A percentile compares a stretch with the other conserved stretches of the same genome.
These are phyloP conservation scores for Enteromius paludinosus DNA, from an alignment of 2,797 vertebrate genomes.

Conservation along the genomic window DNA sequence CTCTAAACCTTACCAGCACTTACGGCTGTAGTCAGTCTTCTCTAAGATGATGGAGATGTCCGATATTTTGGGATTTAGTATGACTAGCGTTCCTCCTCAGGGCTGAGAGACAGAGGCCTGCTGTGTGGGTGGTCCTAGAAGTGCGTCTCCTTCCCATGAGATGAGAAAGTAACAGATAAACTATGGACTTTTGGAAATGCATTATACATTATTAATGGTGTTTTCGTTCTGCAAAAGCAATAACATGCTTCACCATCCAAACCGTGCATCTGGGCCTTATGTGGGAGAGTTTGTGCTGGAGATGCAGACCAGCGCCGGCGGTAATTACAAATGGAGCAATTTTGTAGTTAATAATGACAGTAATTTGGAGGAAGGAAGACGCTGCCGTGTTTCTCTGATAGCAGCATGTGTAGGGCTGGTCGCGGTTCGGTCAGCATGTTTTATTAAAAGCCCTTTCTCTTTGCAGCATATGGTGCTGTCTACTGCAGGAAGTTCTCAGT, in stretches of 20 bases:
- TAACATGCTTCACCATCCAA: not conserved
- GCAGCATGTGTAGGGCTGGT: constrained; percentile 39
- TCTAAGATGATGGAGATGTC: not conserved
- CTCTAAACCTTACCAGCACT: constrained; percentile 11
- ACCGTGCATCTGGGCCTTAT: constrained; percentile 5
- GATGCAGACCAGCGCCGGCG: not conserved
- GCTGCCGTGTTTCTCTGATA: constrained; percentile 14
- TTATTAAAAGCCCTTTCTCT: constrained; percentile 27
- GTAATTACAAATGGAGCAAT: constrained; percentile 24
- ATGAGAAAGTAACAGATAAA: constrained; percentile 5
- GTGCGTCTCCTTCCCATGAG: constrained; percentile 17
- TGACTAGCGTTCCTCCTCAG: not conserved
- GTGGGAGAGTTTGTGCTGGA: not conserved
- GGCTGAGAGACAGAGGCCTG: not conserved
- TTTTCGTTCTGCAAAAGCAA: constrained; percentile 26
- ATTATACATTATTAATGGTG: constrained; percentile 46
- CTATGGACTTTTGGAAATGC: not conserved
- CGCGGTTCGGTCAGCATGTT: constrained; percentile 23
- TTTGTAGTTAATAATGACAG: constrained; percentile 39
- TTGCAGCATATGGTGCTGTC: constrained; percentile 39
- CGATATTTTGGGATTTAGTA: not conserved
- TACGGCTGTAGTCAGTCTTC: not conserved
- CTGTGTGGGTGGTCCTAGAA: constrained; percentile 42
- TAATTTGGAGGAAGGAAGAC: constrained; percentile 16
- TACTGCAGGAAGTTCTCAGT: constrained; percentile 5